phyloP scores from a whole-genome alignment of 1,140 invertebrate genomes.

The Steinernema khuongi region DNA sequence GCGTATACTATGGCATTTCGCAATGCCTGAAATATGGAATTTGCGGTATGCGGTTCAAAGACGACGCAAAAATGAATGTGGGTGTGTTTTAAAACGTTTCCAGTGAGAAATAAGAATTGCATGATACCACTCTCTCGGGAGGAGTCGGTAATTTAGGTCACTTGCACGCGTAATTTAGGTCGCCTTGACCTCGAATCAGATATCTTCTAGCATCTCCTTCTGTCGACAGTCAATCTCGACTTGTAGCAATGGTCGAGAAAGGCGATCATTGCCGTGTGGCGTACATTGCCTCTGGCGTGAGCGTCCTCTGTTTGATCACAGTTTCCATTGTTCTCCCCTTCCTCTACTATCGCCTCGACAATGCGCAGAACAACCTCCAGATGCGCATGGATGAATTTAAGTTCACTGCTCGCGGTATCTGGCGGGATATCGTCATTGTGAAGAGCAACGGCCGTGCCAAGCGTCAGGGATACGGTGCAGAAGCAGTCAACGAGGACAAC shows the following conservation, averaged over 20 bases:
- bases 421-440: constrained; percentile 51
- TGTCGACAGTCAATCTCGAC: constrained; percentile 7
- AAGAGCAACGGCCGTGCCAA: constrained; percentile 43
- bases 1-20: too few species aligned
- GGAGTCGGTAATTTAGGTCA: constrained; percentile 7
- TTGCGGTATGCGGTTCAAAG: too few species aligned
- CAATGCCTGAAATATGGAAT: too few species aligned
- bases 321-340: constrained; percentile 42
- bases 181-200: neutral
- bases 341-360: constrained; percentile 42
- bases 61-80: too few species aligned
- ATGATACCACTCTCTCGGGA: too few species aligned
- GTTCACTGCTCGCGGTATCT: constrained; percentile 46
- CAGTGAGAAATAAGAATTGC: too few species aligned
- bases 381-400: constrained; percentile 52
- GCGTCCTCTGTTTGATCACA: constrained; percentile 43
- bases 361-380: constrained; percentile 47
- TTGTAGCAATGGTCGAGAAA: neutral
- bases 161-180: neutral
- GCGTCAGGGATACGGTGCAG: constrained; percentile 50
- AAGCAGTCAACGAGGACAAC: constrained; percentile 31
- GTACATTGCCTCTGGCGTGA: constrained; percentile 38
- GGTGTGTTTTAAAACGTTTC: too few species aligned
- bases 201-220: neutral
- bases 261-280: constrained; percentile 31